phyloP scores from a whole-genome alignment of 1,140 invertebrate species.

The Probaryconus sp. region DNA sequence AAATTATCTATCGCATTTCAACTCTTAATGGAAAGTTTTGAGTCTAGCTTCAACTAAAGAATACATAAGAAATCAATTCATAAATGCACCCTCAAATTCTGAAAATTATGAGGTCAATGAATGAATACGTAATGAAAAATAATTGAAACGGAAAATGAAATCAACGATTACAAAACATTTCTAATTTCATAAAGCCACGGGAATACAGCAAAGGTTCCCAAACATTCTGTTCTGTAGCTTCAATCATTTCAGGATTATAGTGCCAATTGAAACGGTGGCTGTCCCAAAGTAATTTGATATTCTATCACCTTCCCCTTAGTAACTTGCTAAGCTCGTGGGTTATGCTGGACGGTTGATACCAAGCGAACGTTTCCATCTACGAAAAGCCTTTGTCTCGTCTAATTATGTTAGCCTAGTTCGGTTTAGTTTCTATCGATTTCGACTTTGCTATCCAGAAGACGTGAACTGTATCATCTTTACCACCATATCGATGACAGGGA shows the following conservation, averaged over 20 bases:
- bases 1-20: too few species aligned
- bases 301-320: slow-evolving; percentile 24
- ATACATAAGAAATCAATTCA: too few species aligned
- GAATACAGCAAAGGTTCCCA: background rate
- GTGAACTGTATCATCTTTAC: slow-evolving; percentile 17
- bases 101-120: too few species aligned
- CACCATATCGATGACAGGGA: too few species aligned
- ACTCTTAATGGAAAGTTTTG: too few species aligned
- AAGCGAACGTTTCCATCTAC: slow-evolving; percentile 31
- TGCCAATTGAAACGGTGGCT: slow-evolving; percentile 2
- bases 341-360: slow-evolving; percentile 23
- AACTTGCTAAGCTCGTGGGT: slow-evolving; percentile 11
- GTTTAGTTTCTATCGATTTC: slow-evolving; percentile 46
- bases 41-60: too few species aligned
- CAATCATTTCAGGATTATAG: slow-evolving; percentile 4
- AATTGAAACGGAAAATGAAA: too few species aligned
- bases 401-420: slow-evolving; percentile 54
- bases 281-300: slow-evolving; percentile 37
- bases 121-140: too few species aligned
- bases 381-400: slow-evolving; percentile 48
- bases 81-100: too few species aligned
- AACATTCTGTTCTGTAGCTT: too few species aligned
- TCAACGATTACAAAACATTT: too few species aligned
- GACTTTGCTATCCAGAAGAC: slow-evolving; percentile 28
- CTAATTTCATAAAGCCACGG: too few species aligned